Base-by-base conservation (phyloP, 2,113 vertebrate genomes). In the Camelus bactrianus region DNA sequence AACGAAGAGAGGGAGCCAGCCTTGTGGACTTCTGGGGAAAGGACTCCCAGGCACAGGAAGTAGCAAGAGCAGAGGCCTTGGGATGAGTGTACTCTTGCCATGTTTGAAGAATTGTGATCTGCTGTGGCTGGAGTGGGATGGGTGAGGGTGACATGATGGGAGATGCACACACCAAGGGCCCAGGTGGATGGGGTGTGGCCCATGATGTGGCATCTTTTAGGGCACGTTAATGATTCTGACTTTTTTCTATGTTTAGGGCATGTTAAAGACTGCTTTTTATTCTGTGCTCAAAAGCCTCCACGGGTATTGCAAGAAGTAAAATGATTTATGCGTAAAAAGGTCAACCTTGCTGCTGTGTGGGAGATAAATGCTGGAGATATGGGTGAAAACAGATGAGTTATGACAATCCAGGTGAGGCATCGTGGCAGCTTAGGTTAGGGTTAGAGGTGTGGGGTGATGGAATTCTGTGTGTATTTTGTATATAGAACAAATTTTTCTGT, bases 261-360 rank as follows among this genome's bases (percentile, higher is more conserved):
- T 52, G 8, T 80, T 35, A 56, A 77, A 69, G 26, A 76, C 35
- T 26, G 20, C n/a, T 16, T 56, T 79, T 79, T 69, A 22, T 69
- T 35, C n/a, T 69, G n/a, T 69, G 65, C n/a, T 35, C 65, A 69
- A 5, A 79, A 56, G 22, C 52, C 54, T 56, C 32, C 76, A 79
- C 0, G 24, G 76, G 13, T 79, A 9, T 56, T 38, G 26, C 2
- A 56, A 38, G 54, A 79, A 56, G 32, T 79, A 22, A 38, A 16
- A 30, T n/a, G 38, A 60, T 96, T 65, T 70, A 30, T 67, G 28
- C 76, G 60, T 67, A 28, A 64, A 96, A 95, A 85, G 79, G 52
- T 84, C 46, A 70, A 1, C 75, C 6, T n/a, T 38, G 28, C 48
- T 48, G n/a, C 76, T 80, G 0, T 24, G 15, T 85, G 73, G 35